A percentile compares a stretch with the other conserved stretches of the same genome.
Evolutionary conservation across 2,797 vertebrate genomes (phyloP).

Genomic region (Paedocypris micromegethes): DNA sequence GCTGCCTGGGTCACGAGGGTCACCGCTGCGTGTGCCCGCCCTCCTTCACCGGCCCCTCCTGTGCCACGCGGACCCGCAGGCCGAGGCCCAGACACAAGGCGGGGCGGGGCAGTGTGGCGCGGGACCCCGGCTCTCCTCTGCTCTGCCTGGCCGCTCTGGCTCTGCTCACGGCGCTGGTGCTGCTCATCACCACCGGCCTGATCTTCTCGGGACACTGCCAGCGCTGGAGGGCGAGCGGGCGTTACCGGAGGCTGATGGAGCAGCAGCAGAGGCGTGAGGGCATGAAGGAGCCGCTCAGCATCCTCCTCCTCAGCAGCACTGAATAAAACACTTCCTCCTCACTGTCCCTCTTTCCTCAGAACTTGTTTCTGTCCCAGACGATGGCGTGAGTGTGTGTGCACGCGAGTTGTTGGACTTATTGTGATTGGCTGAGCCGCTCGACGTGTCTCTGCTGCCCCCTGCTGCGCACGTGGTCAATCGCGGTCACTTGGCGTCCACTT

Average conservation of each 20-base stretch:
- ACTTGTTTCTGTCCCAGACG: too few relatives aligned
- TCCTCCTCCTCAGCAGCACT: too few relatives aligned
- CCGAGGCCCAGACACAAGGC: conserved; percentile 67
- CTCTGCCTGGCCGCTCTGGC: conserved; percentile 88
- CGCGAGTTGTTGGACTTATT: too few relatives aligned
- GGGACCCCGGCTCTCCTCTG: conserved; percentile 82
- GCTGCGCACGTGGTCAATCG: too few relatives aligned
- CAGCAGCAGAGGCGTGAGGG: conserved; percentile 61
- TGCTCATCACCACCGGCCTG: conserved; percentile 83
- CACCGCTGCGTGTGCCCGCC: conserved; percentile 77
- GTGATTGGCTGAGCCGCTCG: too few relatives aligned
- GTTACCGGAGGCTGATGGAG: conserved; percentile 78
- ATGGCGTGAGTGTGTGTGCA: too few relatives aligned
- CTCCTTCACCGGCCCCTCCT: conserved; percentile 68
- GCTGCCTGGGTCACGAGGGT: conserved; percentile 71
- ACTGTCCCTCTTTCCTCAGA: too few relatives aligned
- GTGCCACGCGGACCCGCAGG: conserved; percentile 15
- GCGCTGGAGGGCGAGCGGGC: conserved; percentile 83
- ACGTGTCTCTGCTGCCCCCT: too few relatives aligned
- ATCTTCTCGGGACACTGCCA: conserved; percentile 89
- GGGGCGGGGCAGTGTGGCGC: conserved; percentile 65
- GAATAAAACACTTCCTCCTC: too few relatives aligned
- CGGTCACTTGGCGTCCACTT: too few relatives aligned
- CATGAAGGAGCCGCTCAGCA: too few relatives aligned
- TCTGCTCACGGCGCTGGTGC: conserved; percentile 86